Conservation (phyloP, 2,797 vertebrate species). For the Psittacula echo region DNA sequence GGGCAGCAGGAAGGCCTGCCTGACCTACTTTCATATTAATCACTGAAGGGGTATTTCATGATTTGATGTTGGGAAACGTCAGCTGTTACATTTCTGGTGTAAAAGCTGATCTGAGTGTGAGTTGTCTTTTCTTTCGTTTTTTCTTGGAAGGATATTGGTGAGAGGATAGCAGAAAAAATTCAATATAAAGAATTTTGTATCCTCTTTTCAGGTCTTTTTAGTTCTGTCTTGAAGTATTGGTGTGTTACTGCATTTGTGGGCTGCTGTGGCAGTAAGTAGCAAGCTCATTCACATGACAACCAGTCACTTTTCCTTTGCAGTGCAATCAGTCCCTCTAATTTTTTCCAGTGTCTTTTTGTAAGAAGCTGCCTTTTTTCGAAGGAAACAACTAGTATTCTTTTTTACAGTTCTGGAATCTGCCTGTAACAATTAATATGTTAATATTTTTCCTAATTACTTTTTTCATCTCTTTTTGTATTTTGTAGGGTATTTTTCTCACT, state of each 20-base stretch:
- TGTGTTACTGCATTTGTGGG: not conserved
- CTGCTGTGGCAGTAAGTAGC: not conserved
- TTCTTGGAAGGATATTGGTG: not conserved
- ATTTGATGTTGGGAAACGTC: not conserved
- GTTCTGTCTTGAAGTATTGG: not conserved
- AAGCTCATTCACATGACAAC: not conserved
- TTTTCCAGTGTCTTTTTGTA: not conserved
- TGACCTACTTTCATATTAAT: constrained; percentile 43
- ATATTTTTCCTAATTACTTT: not conserved
- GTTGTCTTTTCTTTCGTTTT: not conserved
- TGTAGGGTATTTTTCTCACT: not conserved
- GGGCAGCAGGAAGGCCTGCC: not conserved
- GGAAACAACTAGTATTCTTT: not conserved
- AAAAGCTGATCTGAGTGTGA: not conserved
- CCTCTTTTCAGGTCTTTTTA: not conserved
- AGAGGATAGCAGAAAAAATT: not conserved
- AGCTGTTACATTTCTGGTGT: not conserved
- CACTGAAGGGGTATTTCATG: not conserved
- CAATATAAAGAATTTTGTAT: not conserved
- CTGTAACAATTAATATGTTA: not conserved
- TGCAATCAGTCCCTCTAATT: not conserved
- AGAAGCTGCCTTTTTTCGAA: not conserved
- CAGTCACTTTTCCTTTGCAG: not conserved
- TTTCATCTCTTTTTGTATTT: not conserved
- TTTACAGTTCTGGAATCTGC: not conserved